Evolutionary conservation across 1,140 invertebrate genomes (phyloP).

Genomic region (Psix sp.): DNA sequence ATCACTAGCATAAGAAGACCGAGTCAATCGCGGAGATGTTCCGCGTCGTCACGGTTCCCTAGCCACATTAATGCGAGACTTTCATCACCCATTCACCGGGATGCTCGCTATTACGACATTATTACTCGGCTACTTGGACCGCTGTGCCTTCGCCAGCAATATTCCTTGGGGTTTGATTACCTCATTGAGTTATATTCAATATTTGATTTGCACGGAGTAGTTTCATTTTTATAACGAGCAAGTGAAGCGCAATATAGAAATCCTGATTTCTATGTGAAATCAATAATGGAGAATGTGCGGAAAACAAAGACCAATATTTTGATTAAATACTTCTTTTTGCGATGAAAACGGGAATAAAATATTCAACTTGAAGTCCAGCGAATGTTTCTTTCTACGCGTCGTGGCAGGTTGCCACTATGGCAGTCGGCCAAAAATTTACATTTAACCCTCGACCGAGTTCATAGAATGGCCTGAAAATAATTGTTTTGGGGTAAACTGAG

Average conservation of each 20-base stretch:
- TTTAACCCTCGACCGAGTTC: constrained; percentile 24
- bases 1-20: constrained; percentile 48
- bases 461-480: constrained; percentile 19
- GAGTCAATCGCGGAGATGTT: constrained; percentile 50
- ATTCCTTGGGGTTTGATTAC: too few relatives aligned
- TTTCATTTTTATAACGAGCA: too few relatives aligned
- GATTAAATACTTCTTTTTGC: too few relatives aligned
- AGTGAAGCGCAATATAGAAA: too few relatives aligned
- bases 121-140: constrained; percentile 30
- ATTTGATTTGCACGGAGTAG: too few relatives aligned
- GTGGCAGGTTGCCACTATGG: constrained; percentile 40
- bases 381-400: constrained; percentile 15
- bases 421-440: constrained; percentile 26
- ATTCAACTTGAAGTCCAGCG: constrained; percentile 19
- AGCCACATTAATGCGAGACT: constrained; percentile 55
- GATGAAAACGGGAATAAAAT: constrained; percentile 23
- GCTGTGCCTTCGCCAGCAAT: too few relatives aligned
- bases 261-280: too few relatives aligned
- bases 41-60: constrained; percentile 52
- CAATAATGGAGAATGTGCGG: too few relatives aligned
- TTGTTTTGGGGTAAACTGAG: constrained; percentile 6
- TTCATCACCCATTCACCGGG: constrained; percentile 51
- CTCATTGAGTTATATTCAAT: too few relatives aligned
- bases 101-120: constrained; percentile 43
- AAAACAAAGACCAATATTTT: too few relatives aligned